Evolutionary conservation across 2,113 vertebrate genomes (phyloP).

Genomic region (Anolis carolinensis): DNA sequence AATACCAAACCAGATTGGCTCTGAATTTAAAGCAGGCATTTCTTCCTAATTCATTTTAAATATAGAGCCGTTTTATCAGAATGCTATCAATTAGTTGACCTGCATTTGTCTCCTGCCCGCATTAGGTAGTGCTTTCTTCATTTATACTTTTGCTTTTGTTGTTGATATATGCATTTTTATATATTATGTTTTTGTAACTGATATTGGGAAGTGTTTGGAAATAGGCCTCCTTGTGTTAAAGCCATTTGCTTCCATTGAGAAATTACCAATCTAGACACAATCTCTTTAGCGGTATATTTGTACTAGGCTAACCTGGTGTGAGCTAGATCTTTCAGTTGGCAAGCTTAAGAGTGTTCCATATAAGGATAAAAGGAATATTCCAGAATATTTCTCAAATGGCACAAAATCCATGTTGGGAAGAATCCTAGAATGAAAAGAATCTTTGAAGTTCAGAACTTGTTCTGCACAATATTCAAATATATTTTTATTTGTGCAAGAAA

Average conservation of each 20-base stretch:
- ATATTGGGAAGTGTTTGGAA: not conserved
- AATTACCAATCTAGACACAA: not conserved
- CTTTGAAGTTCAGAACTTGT: too few relatives aligned
- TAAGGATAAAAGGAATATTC: too few relatives aligned
- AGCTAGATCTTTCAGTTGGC: too few relatives aligned
- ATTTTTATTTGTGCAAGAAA: too few relatives aligned
- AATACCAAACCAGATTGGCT: not conserved
- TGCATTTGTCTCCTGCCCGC: not conserved
- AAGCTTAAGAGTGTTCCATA: not conserved
- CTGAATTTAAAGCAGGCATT: not conserved
- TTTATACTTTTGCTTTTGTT: too few relatives aligned
- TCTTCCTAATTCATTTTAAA: not conserved
- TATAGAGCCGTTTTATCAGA: not conserved
- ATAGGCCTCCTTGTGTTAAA: not conserved
- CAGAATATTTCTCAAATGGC: too few relatives aligned
- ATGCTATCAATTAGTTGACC: not conserved
- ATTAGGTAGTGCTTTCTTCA: not conserved
- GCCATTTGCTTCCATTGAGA: too few relatives aligned
- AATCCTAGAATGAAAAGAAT: too few relatives aligned
- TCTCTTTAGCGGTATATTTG: too few relatives aligned
- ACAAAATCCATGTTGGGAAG: too few relatives aligned
- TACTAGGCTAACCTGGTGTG: not conserved
- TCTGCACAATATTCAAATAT: too few relatives aligned
- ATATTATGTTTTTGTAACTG: not conserved
- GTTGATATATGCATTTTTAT: not conserved